phyloP scores from a whole-genome alignment of 2,888 invertebrate species.

The Spisula solida region DNA sequence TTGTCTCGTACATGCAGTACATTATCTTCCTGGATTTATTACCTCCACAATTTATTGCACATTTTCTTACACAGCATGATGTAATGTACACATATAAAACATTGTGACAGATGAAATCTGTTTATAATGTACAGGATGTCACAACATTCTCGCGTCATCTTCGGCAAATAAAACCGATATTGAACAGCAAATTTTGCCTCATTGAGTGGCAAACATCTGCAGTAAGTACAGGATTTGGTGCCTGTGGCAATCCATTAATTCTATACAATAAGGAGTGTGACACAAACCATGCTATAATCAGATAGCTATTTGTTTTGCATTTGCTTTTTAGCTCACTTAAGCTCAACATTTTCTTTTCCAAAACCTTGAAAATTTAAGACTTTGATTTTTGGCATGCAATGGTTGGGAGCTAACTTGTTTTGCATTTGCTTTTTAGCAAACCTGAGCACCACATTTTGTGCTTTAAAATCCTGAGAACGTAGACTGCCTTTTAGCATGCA shows the following conservation, averaged over 20 bases:
- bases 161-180: neutral
- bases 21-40: neutral
- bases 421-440: no score
- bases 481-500: no score
- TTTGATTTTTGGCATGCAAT: no score
- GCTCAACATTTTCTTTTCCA: no score
- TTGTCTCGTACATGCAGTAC: neutral
- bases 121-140: slow-evolving; percentile 9
- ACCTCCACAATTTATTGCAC: neutral
- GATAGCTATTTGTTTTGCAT: neutral
- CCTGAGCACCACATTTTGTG: no score
- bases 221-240: neutral
- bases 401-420: no score
- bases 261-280: neutral
- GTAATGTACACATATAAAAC: neutral
- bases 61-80: neutral
- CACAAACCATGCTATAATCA: neutral
- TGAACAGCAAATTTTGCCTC: neutral
- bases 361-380: no score
- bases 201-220: neutral
- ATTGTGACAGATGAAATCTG: neutral
- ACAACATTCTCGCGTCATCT: neutral
- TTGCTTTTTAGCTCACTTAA: neutral
- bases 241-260: neutral
- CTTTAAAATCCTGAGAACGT: no score